Conservation (phyloP, 2,888 invertebrate species). For the Fissipunctia ypsillon region DNA sequence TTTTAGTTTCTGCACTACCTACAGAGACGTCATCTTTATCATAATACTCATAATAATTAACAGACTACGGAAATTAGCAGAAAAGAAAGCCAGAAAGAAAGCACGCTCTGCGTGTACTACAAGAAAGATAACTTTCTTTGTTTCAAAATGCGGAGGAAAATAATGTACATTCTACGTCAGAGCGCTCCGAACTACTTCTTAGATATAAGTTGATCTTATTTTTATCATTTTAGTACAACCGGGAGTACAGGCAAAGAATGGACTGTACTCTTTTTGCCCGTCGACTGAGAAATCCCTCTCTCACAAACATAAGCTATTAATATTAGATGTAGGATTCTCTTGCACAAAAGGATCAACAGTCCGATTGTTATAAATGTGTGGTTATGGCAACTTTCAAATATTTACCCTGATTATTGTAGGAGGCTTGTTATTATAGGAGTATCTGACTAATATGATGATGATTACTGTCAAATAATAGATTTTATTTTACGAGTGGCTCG, state of each 20-base stretch:
- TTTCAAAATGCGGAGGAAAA: slow-evolving; percentile 47
- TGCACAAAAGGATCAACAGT: background rate
- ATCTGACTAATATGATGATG: background rate
- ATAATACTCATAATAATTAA: slow-evolving; percentile 55
- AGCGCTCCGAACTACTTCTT: slow-evolving; percentile 36
- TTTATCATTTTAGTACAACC: slow-evolving; percentile 50
- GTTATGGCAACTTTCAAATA: background rate
- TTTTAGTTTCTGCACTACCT: slow-evolving; percentile 18
- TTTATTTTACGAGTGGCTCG: too few relatives aligned
- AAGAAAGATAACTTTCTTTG: slow-evolving; percentile 59
- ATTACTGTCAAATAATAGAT: too few relatives aligned
- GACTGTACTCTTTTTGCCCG: slow-evolving; percentile 17
- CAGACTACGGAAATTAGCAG: slow-evolving; percentile 48
- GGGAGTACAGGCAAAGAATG: background rate
- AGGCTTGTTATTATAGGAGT: background rate
- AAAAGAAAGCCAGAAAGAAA: slow-evolving; percentile 38
- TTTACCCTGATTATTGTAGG: too few relatives aligned
- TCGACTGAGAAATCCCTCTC: background rate
- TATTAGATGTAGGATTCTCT: background rate
- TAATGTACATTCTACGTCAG: slow-evolving; percentile 47
- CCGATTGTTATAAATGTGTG: too few relatives aligned
- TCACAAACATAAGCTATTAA: background rate
- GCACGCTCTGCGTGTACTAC: slow-evolving; percentile 38
- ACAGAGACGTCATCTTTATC: slow-evolving; percentile 44
- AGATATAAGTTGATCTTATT: slow-evolving; percentile 46